A percentile compares a stretch with the other conserved stretches of the same genome.
These are phyloP conservation scores for Eolophus roseicapilla DNA, from an alignment of 2,113 vertebrate species.

Conservation along the genomic window DNA sequence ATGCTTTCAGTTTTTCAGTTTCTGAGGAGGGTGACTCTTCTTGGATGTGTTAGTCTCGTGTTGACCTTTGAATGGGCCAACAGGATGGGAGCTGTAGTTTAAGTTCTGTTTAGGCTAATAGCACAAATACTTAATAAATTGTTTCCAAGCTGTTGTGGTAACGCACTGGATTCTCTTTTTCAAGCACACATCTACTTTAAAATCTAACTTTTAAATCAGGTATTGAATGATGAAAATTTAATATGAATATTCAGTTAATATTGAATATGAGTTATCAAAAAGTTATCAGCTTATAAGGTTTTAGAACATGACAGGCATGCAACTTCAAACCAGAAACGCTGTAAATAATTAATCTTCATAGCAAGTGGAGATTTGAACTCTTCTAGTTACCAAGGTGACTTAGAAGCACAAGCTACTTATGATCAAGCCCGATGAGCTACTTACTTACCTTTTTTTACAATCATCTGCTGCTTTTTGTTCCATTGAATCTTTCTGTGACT, in stretches of 20 bases:
- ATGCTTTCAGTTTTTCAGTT: neutral
- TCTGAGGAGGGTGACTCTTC: neutral
- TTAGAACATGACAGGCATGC: neutral
- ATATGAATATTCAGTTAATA: neutral
- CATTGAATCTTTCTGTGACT: neutral
- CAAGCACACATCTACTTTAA: neutral
- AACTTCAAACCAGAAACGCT: neutral
- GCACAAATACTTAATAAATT: slow-evolving; percentile 29
- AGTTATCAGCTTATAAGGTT: neutral
- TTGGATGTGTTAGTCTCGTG: neutral
- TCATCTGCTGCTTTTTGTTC: neutral
- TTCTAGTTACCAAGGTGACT: neutral
- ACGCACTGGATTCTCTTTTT: neutral
- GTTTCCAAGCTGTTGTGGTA: slow-evolving; percentile 39
- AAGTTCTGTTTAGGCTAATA: slow-evolving; percentile 23
- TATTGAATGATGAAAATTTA: neutral
- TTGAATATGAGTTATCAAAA: neutral
- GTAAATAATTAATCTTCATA: neutral
- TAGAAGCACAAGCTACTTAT: neutral
- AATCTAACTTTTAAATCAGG: slow-evolving; percentile 19
- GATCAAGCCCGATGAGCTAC: neutral
- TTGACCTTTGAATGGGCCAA: neutral
- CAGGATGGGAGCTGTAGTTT: neutral
- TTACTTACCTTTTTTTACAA: neutral
- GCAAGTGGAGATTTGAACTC: neutral